These are phyloP conservation scores for Upupa epops DNA, from an alignment of 2,113 vertebrate species.

Conservation along the genomic window DNA sequence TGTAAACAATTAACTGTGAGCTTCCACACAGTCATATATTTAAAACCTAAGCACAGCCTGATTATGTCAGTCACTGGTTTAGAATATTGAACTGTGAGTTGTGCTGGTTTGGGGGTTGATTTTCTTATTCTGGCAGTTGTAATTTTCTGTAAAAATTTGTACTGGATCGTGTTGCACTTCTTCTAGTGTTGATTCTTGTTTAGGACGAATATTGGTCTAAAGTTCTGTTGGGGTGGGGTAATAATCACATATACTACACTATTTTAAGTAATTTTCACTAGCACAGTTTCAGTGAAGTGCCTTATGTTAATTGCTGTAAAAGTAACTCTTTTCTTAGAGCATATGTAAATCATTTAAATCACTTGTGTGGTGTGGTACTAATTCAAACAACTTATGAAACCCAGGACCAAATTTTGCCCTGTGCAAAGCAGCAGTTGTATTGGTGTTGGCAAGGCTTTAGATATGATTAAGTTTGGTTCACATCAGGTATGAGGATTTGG, in stretches of 20 bases:
- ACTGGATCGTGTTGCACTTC: neutral
- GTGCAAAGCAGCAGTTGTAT: neutral
- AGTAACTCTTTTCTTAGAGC: neutral
- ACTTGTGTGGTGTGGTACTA: neutral
- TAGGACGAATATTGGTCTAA: neutral
- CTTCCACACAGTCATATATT: neutral
- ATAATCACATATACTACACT: neutral
- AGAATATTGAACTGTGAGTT: neutral
- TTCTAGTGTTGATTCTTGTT: neutral
- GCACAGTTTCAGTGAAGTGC: neutral
- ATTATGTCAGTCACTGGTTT: neutral
- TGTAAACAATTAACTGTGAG: conserved; percentile 47
- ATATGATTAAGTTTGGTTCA: conserved; percentile 37
- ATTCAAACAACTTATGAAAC: neutral
- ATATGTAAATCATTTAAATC: neutral
- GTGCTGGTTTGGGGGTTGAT: neutral
- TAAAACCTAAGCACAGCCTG: conserved; percentile 2
- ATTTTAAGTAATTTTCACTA: neutral
- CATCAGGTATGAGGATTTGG: conserved; percentile 22
- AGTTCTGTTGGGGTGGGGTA: neutral
- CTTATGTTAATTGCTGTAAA: neutral
- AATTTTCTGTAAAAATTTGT: neutral
- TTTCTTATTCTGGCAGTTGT: neutral
- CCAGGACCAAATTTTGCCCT: neutral
- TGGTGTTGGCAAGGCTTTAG: neutral